These are phyloP conservation scores for Bombyx mandarina DNA, from an alignment of 1,140 invertebrate species.

Conservation along the genomic window DNA sequence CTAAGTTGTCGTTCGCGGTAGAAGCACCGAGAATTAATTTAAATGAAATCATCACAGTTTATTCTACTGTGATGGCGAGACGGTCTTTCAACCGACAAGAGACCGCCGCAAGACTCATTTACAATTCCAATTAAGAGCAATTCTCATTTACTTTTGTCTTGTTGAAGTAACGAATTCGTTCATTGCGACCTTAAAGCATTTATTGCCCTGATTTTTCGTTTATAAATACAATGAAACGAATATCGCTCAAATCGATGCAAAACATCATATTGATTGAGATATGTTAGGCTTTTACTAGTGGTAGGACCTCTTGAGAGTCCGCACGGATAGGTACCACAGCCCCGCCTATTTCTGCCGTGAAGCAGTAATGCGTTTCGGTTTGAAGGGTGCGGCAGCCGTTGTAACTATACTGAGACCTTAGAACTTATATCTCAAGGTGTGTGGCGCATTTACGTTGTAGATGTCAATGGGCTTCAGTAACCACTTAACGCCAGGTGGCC, in stretches of 20 bases:
- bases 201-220: slow-evolving; percentile 10
- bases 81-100: slow-evolving; percentile 52
- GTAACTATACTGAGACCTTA: too few species aligned
- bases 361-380: too few species aligned
- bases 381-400: too few species aligned
- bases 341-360: too few species aligned
- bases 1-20: slow-evolving; percentile 28
- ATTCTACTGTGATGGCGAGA: slow-evolving; percentile 44
- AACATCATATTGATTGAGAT: neutral
- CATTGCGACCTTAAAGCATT: slow-evolving; percentile 20
- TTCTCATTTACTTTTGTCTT: slow-evolving; percentile 62
- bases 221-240: neutral
- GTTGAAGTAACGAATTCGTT: slow-evolving; percentile 46
- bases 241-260: neutral
- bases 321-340: too few species aligned
- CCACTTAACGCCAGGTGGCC: too few species aligned
- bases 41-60: slow-evolving; percentile 61
- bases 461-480: too few species aligned
- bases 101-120: slow-evolving; percentile 59
- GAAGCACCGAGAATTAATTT: slow-evolving; percentile 46
- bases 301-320: too few species aligned
- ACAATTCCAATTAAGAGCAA: slow-evolving; percentile 65
- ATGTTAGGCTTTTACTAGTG: neutral
- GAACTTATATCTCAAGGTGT: too few species aligned
- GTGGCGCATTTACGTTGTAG: too few species aligned